Percentiles rank a stretch among this genome's conserved stretches.
phyloP scores from a whole-genome alignment of 2,888 invertebrate genomes.

The Xylocampa areola region DNA sequence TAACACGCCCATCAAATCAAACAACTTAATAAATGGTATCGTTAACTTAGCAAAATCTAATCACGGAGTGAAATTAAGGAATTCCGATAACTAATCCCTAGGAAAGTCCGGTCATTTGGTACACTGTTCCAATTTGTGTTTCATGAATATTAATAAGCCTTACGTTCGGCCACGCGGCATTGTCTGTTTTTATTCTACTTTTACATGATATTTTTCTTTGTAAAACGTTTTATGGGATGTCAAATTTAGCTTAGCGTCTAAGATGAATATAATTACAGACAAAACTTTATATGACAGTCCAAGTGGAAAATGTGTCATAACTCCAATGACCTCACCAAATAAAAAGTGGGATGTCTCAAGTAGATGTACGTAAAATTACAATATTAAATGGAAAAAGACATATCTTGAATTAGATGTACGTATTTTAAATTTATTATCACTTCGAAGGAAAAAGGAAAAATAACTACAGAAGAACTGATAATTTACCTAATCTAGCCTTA shows the following conservation, averaged over 20 bases:
- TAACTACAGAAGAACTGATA: too few species aligned
- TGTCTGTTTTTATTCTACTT: conserved; percentile 40
- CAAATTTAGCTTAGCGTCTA: conserved; percentile 20
- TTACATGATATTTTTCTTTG: conserved; percentile 42
- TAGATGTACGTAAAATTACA: too few species aligned
- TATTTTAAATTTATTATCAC: too few species aligned
- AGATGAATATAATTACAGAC: too few species aligned
- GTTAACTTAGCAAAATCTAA: conserved; percentile 68
- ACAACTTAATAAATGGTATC: conserved; percentile 50
- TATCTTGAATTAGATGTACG: too few species aligned
- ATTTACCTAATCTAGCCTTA: too few species aligned
- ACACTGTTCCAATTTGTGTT: conserved; percentile 74
- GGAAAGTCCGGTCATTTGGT: conserved; percentile 72
- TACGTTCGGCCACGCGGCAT: conserved; percentile 37
- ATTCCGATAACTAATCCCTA: conserved; percentile 76
- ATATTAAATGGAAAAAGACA: too few species aligned
- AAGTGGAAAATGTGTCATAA: too few species aligned
- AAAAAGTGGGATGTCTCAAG: too few species aligned
- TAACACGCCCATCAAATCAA: conserved; percentile 26
- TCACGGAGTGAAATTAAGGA: conserved; percentile 73
- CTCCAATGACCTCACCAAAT: too few species aligned
- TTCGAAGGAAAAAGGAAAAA: too few species aligned
- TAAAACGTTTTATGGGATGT: conserved; percentile 29
- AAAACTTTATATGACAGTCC: too few species aligned
- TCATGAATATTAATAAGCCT: conserved; percentile 78